Conservation (phyloP, 2,797 vertebrate genomes). For the Myripristis jacobus region DNA sequence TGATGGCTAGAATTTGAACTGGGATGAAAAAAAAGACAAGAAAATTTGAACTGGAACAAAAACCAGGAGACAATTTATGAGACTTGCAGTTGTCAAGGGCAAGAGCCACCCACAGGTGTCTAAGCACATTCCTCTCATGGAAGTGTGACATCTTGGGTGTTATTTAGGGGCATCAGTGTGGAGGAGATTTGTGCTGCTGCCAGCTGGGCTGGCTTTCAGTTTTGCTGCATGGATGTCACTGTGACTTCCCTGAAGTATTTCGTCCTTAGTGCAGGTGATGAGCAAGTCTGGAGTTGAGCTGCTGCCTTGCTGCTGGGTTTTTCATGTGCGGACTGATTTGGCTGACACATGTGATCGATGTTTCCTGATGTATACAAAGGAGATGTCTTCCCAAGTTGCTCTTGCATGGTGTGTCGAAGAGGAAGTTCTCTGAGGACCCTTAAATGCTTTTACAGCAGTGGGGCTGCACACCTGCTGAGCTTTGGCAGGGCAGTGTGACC, state of each 20-base stretch:
- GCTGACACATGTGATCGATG: slow-evolving; percentile 22
- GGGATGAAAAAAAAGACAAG: no score
- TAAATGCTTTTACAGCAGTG: slow-evolving; percentile 5
- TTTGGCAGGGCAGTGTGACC: slow-evolving; percentile 14
- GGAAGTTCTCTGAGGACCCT: slow-evolving; percentile 25
- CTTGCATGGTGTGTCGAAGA: slow-evolving; percentile 17
- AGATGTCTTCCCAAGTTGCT: slow-evolving; percentile 27
- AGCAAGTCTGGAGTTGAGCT: slow-evolving; percentile 5
- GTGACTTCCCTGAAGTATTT: slow-evolving; percentile 36
- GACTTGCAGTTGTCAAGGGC: slow-evolving; percentile 49
- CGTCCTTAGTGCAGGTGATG: slow-evolving; percentile 40
- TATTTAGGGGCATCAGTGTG: slow-evolving; percentile 44
- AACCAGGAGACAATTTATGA: slow-evolving; percentile 45
- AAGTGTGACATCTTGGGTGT: slow-evolving; percentile 58
- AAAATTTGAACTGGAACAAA: no score
- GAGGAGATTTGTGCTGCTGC: slow-evolving; percentile 16
- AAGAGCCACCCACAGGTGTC: slow-evolving; percentile 65
- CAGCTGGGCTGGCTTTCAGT: slow-evolving; percentile 11
- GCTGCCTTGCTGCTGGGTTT: slow-evolving; percentile 35
- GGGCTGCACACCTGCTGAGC: slow-evolving; percentile 40
- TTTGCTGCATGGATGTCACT: slow-evolving; percentile 28
- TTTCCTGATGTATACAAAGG: slow-evolving; percentile 19
- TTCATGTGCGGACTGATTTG: slow-evolving; percentile 32
- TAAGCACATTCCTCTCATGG: slow-evolving; percentile 25
- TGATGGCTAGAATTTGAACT: no score